Percentiles rank a stretch among this genome's conserved stretches.
These are phyloP conservation scores for Onychostoma macrolepis DNA, from an alignment of 2,113 vertebrate genomes.

Conservation along the genomic window DNA sequence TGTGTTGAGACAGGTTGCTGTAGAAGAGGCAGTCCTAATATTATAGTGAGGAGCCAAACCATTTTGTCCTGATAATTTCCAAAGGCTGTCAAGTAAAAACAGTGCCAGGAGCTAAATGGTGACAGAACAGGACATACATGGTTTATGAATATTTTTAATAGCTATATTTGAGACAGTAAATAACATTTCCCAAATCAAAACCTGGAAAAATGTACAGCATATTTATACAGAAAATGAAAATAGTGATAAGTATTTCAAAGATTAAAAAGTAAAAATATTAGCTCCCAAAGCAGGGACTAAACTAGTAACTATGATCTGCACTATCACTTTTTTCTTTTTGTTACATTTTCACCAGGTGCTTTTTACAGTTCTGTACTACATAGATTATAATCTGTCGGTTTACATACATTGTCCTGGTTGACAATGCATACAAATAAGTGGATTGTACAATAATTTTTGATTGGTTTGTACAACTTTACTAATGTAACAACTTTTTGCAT, in stretches of 20 bases:
- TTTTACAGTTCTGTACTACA: not conserved
- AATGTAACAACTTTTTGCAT: not conserved
- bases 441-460: not conserved
- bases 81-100: not conserved
- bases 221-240: not conserved
- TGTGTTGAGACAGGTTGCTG: constrained; percentile 13
- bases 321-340: not conserved
- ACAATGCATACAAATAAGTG: not conserved
- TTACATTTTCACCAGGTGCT: not conserved
- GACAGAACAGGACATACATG: not conserved
- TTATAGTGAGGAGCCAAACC: constrained; percentile 32
- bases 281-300: not conserved
- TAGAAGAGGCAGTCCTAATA: constrained; percentile 33
- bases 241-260: not conserved
- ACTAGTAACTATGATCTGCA: not conserved
- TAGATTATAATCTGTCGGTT: too few species aligned
- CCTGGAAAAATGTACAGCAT: not conserved
- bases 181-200: not conserved
- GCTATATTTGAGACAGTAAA: not conserved
- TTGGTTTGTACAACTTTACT: not conserved
- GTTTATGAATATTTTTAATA: not conserved
- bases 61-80: not conserved
- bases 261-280: too few species aligned
- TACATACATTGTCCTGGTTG: not conserved
- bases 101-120: not conserved